Evolutionary conservation across 2,113 vertebrate genomes (phyloP), one percentile per base, ranked within the genome.

Genomic region (Mugil cephalus): DNA sequence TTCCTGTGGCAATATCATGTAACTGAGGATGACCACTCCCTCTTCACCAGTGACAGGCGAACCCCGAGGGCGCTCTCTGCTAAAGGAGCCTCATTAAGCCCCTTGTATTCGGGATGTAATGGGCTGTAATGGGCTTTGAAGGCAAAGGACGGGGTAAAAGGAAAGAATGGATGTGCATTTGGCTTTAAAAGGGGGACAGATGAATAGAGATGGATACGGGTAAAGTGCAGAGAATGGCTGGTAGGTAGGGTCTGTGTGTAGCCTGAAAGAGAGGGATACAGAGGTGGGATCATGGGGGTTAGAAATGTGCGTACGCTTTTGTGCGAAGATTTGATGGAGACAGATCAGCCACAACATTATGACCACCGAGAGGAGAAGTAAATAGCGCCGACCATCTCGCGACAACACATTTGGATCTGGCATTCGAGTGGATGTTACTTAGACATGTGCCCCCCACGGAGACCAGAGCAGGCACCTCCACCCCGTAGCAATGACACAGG

Each of bases 1-100:
- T 64, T 74, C 56, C 56, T 68, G 42, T 7, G 15, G 58, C 39
- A 39, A 10, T 30, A 45, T 12, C 0, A 0, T 63, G 73, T 69
- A 84, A 79, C 74, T 34, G 19, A 81, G 74, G 69, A 78, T 9
- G 60, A 75, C 85, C 79, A 51, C 83, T 79, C 79, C 85, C 83
- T 77, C 55, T 17, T 69, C 56, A 52, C 43, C 30, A 40, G 48
- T 62, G 68, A 77, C 48, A 53, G 73, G 18, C 11, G 6, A 74
- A 21, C 54, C 87, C 76, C 4, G 45, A 67, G 79, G 80, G 45
- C 13, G 2, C 65, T 19, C 34, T 68, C 45, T 61, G 61, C 42
- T 60, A 58, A 59, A 84, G 36, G 38, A 69, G 63, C 18, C 51
- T 42, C 43, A 47, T 80, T 84, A 82, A 65, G 15, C 47, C 73